Base-by-base conservation (phyloP, 2,888 invertebrate species). In the Stegophylla sp. region DNA sequence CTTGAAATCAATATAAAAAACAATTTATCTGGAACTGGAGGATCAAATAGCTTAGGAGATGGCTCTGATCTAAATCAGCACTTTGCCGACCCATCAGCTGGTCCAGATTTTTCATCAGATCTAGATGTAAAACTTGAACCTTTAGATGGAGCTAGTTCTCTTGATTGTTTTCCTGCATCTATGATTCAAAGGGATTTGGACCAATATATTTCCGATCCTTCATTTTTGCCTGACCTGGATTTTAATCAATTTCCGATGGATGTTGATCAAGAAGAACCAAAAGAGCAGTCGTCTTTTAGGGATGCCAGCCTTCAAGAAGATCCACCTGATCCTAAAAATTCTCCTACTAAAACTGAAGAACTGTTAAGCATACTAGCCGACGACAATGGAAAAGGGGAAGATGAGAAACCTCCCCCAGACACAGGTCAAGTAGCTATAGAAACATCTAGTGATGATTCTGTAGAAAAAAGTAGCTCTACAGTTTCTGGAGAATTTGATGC, bases 281-380 rank as follows among this genome's bases (percentile, higher is more conserved):
- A 79, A 71, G 69, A 79, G 69, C 79, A 79, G 79, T 79, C 79
- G 69, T 79, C 79, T 79, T 79, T 79, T 79, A 79, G 79, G 79
- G 79, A 79, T 71, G 79, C 79, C 79, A 79, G 79, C 79, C 79
- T 79, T 71, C 79, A 79, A 79, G 79, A 79, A 71, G 79, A 79
- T 59, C 79, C 79, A 13, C 76, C 73, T 53, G 69, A 69, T 82
- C 92, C 93, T 0, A 91, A 93, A 85, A 92, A 93, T 86, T 93
- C 93, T 9, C 93, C 93, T 0, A 91, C 82, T 26, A 92, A 56
- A 91, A 90, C 84, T 87, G 88, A 83, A 92, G 90, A 85, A 93
- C 93, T 85, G 93, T 93, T 5, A 93, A 93, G 86, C 92, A 93
- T 84, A 86, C 45, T 82, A 69, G 77, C 82, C 15, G 77, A 82